phyloP scores from a whole-genome alignment of 2,888 invertebrate species.

The Erynnis tages region DNA sequence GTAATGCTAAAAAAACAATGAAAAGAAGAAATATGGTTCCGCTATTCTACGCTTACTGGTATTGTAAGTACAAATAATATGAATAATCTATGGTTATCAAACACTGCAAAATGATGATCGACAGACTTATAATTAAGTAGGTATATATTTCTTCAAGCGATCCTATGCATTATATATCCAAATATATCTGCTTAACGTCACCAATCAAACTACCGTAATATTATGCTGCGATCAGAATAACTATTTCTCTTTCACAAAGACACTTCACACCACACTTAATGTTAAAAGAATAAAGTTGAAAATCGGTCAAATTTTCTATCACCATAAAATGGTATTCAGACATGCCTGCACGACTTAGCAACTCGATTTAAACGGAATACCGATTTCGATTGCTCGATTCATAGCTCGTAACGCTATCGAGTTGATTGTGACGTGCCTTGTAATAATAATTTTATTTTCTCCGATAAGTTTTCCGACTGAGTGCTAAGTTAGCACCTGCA shows the following conservation, averaged over 20 bases:
- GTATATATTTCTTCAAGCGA: background rate
- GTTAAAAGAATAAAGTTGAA: background rate
- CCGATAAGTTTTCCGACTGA: conserved; percentile 11
- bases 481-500: conserved; percentile 8
- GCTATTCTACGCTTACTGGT: too few species aligned
- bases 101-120: too few species aligned
- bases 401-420: conserved; percentile 16
- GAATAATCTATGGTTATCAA: too few species aligned
- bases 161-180: conserved; percentile 12
- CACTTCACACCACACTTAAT: background rate
- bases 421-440: conserved; percentile 14
- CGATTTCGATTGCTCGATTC: conserved; percentile 21
- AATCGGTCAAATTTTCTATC: background rate
- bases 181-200: conserved; percentile 13
- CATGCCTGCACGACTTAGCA: conserved; percentile 30
- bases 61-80: too few species aligned
- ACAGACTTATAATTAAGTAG: too few species aligned
- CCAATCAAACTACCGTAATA: conserved; percentile 25
- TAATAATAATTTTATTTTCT: conserved; percentile 23
- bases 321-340: background rate
- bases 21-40: too few species aligned
- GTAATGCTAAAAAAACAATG: too few species aligned
- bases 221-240: conserved; percentile 16
- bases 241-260: conserved; percentile 5
- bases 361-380: conserved; percentile 23